Evolutionary conservation across 2,797 vertebrate genomes (phyloP).

Genomic region (Dermochelys coriacea): DNA sequence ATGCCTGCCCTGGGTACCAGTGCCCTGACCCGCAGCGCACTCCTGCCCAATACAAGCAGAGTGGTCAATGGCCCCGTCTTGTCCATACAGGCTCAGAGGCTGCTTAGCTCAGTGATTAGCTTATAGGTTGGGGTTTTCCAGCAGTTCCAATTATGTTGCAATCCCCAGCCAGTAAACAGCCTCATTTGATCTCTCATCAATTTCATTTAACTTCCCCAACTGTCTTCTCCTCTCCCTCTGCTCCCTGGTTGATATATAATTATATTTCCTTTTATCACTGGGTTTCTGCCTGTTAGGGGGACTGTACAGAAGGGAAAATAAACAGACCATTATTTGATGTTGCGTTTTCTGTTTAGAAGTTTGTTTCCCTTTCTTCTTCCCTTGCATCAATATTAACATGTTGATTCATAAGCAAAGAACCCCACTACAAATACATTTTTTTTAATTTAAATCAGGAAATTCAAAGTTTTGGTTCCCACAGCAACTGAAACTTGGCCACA

Average conservation of each 20-base stretch:
- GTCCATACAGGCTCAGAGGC: neutral
- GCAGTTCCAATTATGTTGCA: accelerated
- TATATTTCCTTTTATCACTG: neutral
- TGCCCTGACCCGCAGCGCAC: neutral
- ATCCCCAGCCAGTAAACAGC: neutral
- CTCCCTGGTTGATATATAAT: neutral
- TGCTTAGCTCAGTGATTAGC: neutral
- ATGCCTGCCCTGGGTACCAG: neutral
- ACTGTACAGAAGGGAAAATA: conserved; percentile 5
- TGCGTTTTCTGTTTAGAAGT: neutral
- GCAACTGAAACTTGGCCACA: conserved; percentile 61
- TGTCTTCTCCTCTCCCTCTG: neutral
- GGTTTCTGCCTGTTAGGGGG: neutral
- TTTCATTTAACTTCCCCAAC: conserved; percentile 11
- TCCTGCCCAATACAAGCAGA: neutral
- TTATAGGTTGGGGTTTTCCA: neutral
- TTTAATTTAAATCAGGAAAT: conserved; percentile 52
- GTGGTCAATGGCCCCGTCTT: neutral
- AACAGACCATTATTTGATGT: conserved; percentile 20
- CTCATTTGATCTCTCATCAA: neutral
- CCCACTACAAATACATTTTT: conserved; percentile 7
- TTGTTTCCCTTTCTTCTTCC: conserved; percentile 54
- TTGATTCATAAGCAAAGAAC: conserved; percentile 62
- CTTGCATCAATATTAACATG: conserved; percentile 37
- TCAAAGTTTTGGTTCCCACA: conserved; percentile 68